Percentiles rank a stretch among this genome's conserved stretches.
phyloP scores from a whole-genome alignment of 2,113 vertebrate species.

The Trichomycterus rosablanca region DNA sequence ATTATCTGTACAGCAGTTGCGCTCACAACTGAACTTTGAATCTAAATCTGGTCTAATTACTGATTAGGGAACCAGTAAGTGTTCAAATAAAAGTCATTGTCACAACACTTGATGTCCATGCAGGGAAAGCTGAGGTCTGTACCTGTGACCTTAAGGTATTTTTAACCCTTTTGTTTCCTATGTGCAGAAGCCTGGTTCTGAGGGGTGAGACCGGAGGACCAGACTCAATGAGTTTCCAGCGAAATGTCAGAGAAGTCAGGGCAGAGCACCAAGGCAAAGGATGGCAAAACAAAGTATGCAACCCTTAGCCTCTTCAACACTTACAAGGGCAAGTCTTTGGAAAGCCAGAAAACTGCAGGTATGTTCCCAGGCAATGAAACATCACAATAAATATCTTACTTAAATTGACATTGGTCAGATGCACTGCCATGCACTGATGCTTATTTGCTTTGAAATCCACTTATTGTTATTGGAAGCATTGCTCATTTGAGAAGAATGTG shows the following conservation, averaged over 20 bases:
- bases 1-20: too few relatives aligned
- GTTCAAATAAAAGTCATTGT: too few relatives aligned
- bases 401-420: too few relatives aligned
- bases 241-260: conserved; percentile 99
- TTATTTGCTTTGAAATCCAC: background rate
- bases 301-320: conserved; percentile 99
- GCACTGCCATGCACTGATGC: too few relatives aligned
- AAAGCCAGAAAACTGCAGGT: conserved; percentile 99
- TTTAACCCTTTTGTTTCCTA: too few relatives aligned
- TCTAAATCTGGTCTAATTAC: too few relatives aligned
- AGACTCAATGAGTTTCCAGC: conserved; percentile 99
- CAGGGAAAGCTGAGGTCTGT: too few relatives aligned
- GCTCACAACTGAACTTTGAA: too few relatives aligned
- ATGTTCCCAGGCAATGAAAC: conserved; percentile 39
- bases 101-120: too few relatives aligned
- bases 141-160: too few relatives aligned
- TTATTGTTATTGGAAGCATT: background rate
- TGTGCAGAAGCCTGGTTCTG: conserved; percentile 76
- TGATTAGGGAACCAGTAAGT: too few relatives aligned
- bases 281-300: conserved; percentile 99
- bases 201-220: conserved; percentile 80
- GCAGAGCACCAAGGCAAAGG: conserved; percentile 99
- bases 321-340: conserved; percentile 97
- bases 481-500: conserved; percentile 5
- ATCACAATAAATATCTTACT: too few relatives aligned